phyloP scores from a whole-genome alignment of 2,797 vertebrate genomes.

The Pelobates cultripes region DNA sequence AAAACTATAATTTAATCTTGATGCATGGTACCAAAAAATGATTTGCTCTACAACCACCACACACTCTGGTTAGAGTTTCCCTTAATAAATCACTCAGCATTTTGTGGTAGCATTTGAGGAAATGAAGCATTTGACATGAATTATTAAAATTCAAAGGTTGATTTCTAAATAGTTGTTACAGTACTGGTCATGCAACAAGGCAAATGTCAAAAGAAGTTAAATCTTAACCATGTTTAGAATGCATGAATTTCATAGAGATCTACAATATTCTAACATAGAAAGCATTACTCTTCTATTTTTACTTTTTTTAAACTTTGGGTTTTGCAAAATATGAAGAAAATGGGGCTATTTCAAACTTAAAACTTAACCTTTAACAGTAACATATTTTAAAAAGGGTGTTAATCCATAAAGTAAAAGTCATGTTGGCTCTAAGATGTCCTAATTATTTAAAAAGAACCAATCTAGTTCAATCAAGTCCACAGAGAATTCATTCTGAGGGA shows the following conservation, averaged over 20 bases:
- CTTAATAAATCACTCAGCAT: constrained; percentile 32
- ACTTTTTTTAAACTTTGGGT: neutral
- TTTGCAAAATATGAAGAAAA: too few species aligned
- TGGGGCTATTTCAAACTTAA: too few species aligned
- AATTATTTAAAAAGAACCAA: too few species aligned
- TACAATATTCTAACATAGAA: neutral
- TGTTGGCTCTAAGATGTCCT: too few species aligned
- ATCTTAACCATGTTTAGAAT: neutral
- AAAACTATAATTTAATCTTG: too few species aligned
- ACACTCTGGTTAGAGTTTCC: neutral
- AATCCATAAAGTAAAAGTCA: too few species aligned
- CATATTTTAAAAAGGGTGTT: too few species aligned
- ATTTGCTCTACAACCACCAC: too few species aligned
- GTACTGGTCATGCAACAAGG: constrained; percentile 26
- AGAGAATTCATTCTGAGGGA: too few species aligned
- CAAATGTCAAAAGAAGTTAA: constrained; percentile 41
- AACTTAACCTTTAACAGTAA: too few species aligned
- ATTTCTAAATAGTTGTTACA: constrained; percentile 36
- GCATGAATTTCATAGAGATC: neutral
- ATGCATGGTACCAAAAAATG: too few species aligned
- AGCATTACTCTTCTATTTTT: neutral
- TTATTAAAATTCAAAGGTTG: constrained; percentile 19
- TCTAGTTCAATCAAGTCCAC: too few species aligned
- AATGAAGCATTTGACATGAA: constrained; percentile 34
- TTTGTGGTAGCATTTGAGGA: constrained; percentile 22